Base-by-base conservation (phyloP, 2,888 invertebrate genomes). In the Agonum fuliginosum region DNA sequence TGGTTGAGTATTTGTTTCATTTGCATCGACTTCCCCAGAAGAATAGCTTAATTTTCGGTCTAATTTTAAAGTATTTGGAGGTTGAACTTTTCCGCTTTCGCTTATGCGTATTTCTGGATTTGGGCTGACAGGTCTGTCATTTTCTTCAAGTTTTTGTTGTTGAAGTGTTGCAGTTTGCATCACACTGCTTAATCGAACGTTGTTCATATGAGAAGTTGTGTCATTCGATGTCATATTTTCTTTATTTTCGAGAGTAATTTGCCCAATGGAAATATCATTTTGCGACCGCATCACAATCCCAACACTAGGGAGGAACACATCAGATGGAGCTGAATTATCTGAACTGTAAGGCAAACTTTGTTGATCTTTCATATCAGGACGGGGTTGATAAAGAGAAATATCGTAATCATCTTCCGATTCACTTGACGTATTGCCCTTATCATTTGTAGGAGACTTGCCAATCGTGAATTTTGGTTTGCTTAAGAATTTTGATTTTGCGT, bases 401-500 rank as follows among this genome's bases (percentile, higher is more conserved):
- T 93, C 93, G 14, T 91, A 92, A 12, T 91, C 90, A n/a, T 91
- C 90, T 79, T 90, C 90, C 12, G 92, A 93, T 46, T 92, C 92
- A 0, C 88, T 88, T 74, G 89, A 89, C 65, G 91, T 92, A 83
- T 89, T 91, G 51, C 88, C 88, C 37, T 84, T 84, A 70, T 86
- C 86, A 30, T 85, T 82, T 80, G 88, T 88, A 4, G 85, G 81
- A 79, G 86, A 87, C 82, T 87, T 86, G 19, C 89, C 89, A 27
- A 90, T 86, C 0, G 89, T 89, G 83, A 91, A 90, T 79, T 89
- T 89, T 80, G 85, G 81, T 79, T 82, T 79, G 22, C 78, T 81
- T 22, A 81, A 80, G 30, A 76, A 69, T 80, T 91, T 86, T 81
- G 91, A 82, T 86, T 91, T 86, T 0, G 90, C 88, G 82, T 91